Conservation (phyloP, 2,888 invertebrate species). For the Ochropacha duplaris region DNA sequence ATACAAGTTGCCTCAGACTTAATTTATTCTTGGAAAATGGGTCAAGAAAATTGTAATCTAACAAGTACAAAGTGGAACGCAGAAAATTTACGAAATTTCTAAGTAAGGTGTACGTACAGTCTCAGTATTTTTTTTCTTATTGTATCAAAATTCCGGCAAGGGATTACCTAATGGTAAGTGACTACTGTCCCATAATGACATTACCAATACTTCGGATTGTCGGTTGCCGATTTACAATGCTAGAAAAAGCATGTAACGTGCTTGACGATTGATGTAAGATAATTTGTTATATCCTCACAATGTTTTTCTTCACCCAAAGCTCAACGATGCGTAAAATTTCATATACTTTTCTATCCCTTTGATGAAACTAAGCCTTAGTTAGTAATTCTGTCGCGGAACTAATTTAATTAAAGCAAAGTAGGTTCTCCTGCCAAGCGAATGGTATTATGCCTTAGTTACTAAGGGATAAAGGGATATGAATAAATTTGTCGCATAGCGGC, state of each 20-base stretch:
- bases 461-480: not conserved
- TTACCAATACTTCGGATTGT: too few species aligned
- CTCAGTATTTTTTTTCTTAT: not conserved
- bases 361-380: too few species aligned
- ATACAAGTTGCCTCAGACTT: not conserved
- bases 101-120: not conserved
- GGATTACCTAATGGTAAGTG: too few species aligned
- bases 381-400: not conserved
- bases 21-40: slow-evolving; percentile 1
- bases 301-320: too few species aligned
- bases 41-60: not conserved
- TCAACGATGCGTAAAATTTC: too few species aligned
- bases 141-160: too few species aligned
- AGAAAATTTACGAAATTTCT: not conserved
- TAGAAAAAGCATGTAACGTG: too few species aligned
- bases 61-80: not conserved
- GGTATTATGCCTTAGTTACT: not conserved
- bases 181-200: too few species aligned
- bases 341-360: too few species aligned
- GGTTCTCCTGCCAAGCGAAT: not conserved
- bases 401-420: not conserved
- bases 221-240: too few species aligned
- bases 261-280: too few species aligned
- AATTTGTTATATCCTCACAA: too few species aligned
- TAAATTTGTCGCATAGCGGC: not conserved